Percentiles rank a stretch among this genome's conserved stretches.
Conservation (phyloP, 2,888 invertebrate species). For the Entomobrya multifasciata region DNA sequence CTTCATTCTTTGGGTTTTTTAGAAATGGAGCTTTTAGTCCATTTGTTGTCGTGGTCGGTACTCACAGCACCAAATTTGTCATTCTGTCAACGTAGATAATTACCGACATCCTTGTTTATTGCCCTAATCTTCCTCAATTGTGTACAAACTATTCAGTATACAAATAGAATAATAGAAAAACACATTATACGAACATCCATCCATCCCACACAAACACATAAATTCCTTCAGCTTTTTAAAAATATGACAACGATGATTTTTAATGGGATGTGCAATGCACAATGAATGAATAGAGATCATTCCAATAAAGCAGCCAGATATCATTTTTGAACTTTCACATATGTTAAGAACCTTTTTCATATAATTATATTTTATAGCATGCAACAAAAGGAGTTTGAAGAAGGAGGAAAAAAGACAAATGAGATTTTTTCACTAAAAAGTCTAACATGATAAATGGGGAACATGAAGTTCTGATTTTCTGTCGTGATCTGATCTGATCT, state of each 20-base stretch:
- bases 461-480: conserved; percentile 52
- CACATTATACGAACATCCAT: neutral
- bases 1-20: neutral
- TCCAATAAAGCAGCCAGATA: neutral
- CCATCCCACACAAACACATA: conserved; percentile 30
- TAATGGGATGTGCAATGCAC: conserved; percentile 20
- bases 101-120: conserved; percentile 63
- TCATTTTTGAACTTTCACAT: neutral
- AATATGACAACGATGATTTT: conserved; percentile 25
- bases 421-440: neutral
- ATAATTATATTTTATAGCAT: conserved; percentile 38
- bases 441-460: conserved; percentile 62
- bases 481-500: too few species aligned
- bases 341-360: conserved; percentile 49
- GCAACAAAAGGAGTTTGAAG: conserved; percentile 38
- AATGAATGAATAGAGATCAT: neutral
- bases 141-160: neutral
- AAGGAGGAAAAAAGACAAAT: conserved; percentile 32
- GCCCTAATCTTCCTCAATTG: conserved; percentile 42
- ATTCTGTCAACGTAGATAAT: conserved; percentile 64
- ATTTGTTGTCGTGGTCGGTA: too few species aligned
- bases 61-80: conserved; percentile 55
- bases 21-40: neutral
- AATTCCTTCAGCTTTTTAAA: conserved; percentile 42
- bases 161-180: neutral